Percentiles rank a stretch among this genome's conserved stretches.
Evolutionary conservation across 2,888 invertebrate species (phyloP).

Genomic region (Drepanosiphum platanoidis): DNA sequence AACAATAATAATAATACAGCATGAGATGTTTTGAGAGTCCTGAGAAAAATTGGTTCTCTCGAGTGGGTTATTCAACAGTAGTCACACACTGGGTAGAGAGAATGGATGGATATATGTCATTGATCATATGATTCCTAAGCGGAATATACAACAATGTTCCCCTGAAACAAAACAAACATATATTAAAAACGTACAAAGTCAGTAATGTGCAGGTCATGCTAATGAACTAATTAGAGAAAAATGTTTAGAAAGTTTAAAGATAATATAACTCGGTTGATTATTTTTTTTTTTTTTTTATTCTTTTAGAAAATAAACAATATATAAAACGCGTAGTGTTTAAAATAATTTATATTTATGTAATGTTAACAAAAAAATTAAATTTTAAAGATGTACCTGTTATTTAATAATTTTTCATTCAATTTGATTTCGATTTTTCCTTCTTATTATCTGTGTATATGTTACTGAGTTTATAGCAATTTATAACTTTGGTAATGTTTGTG

Average conservation of each 20-base stretch:
- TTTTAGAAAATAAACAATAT: conserved; percentile 47
- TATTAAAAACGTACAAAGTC: background rate
- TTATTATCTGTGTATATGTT: conserved; percentile 32
- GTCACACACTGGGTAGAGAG: background rate
- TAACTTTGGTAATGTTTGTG: conserved; percentile 27
- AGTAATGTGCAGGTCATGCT: background rate
- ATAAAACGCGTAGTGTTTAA: conserved; percentile 31
- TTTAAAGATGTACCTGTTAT: conserved; percentile 56
- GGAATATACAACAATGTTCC: background rate
- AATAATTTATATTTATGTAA: conserved; percentile 52
- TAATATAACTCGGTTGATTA: conserved; percentile 6
- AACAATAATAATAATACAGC: too few relatives aligned
- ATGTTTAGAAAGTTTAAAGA: conserved; percentile 28
- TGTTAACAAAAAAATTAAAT: conserved; percentile 50
- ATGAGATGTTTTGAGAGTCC: too few relatives aligned
- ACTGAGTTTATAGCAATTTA: conserved; percentile 35
- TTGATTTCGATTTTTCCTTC: conserved; percentile 51
- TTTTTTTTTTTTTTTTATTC: conserved; percentile 4
- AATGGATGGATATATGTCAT: too few relatives aligned
- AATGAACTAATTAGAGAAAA: background rate
- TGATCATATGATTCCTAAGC: background rate
- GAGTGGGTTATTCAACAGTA: background rate
- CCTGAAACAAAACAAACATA: conserved; percentile 43
- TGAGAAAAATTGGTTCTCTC: background rate
- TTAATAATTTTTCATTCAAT: conserved; percentile 53